Evolutionary conservation across 1,140 invertebrate species (phyloP).

Genomic region (Halotydeus destructor): DNA sequence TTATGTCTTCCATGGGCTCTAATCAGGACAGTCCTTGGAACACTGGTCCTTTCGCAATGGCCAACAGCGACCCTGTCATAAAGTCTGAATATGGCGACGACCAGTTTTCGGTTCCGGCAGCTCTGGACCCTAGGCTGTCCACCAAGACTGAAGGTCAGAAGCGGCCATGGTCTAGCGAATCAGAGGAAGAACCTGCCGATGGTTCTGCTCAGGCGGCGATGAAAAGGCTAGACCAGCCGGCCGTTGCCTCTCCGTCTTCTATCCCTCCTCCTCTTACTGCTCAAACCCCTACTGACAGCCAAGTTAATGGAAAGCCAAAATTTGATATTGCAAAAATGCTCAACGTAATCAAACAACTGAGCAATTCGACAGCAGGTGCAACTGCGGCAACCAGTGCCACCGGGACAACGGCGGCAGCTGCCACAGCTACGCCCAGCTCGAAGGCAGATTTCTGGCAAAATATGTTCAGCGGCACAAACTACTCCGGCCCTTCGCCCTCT

Average conservation of each 20-base stretch:
- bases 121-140: not conserved
- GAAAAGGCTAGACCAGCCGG: not conserved
- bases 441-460: slow-evolving; percentile 13
- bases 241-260: not conserved
- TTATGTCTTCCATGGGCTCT: not conserved
- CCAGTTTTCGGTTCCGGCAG: not conserved
- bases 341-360: slow-evolving; percentile 6
- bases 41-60: not conserved
- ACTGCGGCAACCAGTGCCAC: not conserved
- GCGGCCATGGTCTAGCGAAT: not conserved
- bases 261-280: no score
- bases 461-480: slow-evolving; percentile 5
- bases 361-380: not conserved
- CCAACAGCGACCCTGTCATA: not conserved
- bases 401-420: not conserved
- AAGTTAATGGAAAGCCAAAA: not conserved
- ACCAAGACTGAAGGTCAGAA: not conserved
- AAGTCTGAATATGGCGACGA: not conserved
- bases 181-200: slow-evolving; percentile 6
- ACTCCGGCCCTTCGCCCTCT: not conserved
- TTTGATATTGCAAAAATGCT: slow-evolving; percentile 14
- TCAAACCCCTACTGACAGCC: not conserved
- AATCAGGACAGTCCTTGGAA: not conserved
- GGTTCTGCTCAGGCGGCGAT: slow-evolving; percentile 1
- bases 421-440: not conserved